Base-by-base conservation (phyloP, 2,888 invertebrate genomes). In the Drosophila pegasa region DNA sequence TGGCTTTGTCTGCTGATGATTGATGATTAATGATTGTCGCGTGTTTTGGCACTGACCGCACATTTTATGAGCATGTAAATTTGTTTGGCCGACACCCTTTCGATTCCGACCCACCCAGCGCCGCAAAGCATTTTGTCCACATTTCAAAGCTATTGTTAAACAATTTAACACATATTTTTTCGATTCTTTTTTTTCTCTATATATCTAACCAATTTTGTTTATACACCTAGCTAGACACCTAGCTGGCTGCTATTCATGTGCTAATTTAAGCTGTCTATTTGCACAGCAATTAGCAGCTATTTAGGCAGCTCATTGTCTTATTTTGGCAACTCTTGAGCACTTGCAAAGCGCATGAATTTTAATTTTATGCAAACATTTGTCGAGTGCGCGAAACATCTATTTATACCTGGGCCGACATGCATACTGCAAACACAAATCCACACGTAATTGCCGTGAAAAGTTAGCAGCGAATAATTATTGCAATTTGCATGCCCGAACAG, bases 1-100 rank as follows among this genome's bases (percentile, higher is more conserved):
- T 10, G 7, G 22, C 50, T 35, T 63, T 58, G 41, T 58, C 37
- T 18, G 33, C 58, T 9, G 56, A 83, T 85, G 84, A 88, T 88
- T 88, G 85, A 50, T 50, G 84, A 88, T 88, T 83, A 78, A 85
- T 88, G 86, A 78, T 78, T 86, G 85, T 88, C 84, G 80, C 78
- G 68, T 78, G 74, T 61, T 48, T 68, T 51, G 56, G 52, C 64
- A 45, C 57, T 57, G 66, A 57, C 55, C 75, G 68, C 51, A 59
- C 25, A 65, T 41, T 48, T 72, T 71, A 58, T 70, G 29, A 48
- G 59, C 86, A 59, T 84, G 83, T 81, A 67, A 78, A 84, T 74
- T 71, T 70, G 27, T 45, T 45, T 45, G 5, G 54, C 74, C 64
- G 70, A 33, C 41, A 40, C 72, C 84, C 88, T 84, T 84, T 84